phyloP scores from a whole-genome alignment of 1,140 invertebrate genomes.

The Brachystomella parvula region DNA sequence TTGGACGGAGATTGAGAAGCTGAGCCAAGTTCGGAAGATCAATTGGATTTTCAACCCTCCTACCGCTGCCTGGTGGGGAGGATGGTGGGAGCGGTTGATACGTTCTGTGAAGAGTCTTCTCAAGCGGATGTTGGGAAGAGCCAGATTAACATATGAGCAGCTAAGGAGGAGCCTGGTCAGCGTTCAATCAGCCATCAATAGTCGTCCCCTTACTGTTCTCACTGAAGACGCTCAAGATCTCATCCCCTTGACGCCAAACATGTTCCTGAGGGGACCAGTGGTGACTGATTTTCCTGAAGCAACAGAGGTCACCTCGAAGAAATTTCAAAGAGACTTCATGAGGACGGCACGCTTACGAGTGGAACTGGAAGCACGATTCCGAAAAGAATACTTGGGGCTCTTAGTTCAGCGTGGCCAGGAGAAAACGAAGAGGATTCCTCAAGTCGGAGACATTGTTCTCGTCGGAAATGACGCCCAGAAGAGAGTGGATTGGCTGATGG shows the following conservation, averaged over 20 bases:
- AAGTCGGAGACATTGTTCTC: constrained; percentile 10
- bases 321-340: neutral
- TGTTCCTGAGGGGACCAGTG: constrained; percentile 14
- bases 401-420: constrained; percentile 3
- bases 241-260: constrained; percentile 22
- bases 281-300: constrained; percentile 1
- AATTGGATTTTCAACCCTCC: constrained; percentile 32
- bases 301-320: neutral
- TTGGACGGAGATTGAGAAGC: constrained; percentile 9
- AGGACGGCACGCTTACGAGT: neutral
- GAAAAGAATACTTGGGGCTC: constrained; percentile 13
- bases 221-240: constrained; percentile 17
- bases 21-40: constrained; percentile 11
- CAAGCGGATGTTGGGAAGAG: constrained; percentile 20
- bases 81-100: constrained; percentile 27
- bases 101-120: constrained; percentile 21
- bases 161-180: constrained; percentile 19
- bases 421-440: neutral
- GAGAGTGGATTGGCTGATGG: constrained; percentile 15
- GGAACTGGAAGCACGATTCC: constrained; percentile 6
- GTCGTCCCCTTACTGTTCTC: constrained; percentile 24
- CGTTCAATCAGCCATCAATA: constrained; percentile 24
- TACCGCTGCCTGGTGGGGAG: constrained; percentile 29
- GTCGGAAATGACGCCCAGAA: constrained; percentile 11
- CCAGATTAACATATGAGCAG: constrained; percentile 21